Percentiles rank a stretch among this genome's conserved stretches.
Evolutionary conservation across 1,140 invertebrate genomes (phyloP).

Genomic region (Elymnias hypermnestra): DNA sequence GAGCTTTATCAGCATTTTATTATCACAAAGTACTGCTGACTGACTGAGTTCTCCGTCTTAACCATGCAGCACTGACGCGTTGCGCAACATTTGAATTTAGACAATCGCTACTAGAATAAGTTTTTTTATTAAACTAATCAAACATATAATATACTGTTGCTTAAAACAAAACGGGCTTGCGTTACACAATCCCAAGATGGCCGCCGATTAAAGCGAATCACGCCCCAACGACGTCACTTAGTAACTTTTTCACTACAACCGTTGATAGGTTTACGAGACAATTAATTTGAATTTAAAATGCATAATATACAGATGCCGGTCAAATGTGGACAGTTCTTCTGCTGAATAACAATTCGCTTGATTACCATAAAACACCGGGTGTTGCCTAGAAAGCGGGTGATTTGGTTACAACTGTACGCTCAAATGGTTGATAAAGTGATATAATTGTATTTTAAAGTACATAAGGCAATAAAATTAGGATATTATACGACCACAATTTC

Average conservation of each 20-base stretch:
- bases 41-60: too few species aligned
- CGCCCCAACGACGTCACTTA: constrained; percentile 37
- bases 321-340: constrained; percentile 56
- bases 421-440: constrained; percentile 47
- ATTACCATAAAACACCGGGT: constrained; percentile 69
- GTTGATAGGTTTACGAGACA: constrained; percentile 71
- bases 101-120: too few species aligned
- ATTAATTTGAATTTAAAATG: constrained; percentile 71
- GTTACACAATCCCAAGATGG: constrained; percentile 40
- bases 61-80: too few species aligned
- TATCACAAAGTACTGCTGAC: too few species aligned
- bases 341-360: constrained; percentile 57
- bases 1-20: too few species aligned
- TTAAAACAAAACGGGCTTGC: too few species aligned
- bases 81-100: too few species aligned
- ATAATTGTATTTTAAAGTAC: constrained; percentile 46
- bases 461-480: constrained; percentile 51
- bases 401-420: constrained; percentile 62
- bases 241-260: constrained; percentile 45
- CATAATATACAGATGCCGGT: constrained; percentile 62
- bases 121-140: too few species aligned
- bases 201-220: constrained; percentile 57
- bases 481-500: constrained; percentile 49
- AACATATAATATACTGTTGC: too few species aligned
- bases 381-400: constrained; percentile 71